Percentiles rank a stretch among this genome's conserved stretches.
Evolutionary conservation across 2,797 vertebrate species (phyloP).

Genomic region (Lacerta bilineata): DNA sequence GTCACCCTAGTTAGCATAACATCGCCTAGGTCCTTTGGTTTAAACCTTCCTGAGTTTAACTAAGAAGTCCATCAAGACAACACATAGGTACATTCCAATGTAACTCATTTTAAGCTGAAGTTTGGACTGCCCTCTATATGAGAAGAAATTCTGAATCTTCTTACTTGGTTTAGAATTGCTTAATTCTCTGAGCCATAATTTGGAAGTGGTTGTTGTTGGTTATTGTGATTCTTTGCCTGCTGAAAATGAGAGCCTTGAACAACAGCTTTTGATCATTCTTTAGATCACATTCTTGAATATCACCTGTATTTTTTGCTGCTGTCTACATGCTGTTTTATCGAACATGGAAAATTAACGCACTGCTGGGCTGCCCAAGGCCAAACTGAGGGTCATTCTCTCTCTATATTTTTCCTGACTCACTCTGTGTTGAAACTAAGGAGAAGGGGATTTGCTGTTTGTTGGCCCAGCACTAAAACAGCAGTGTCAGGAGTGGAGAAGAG

Average conservation of each 20-base stretch:
- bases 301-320: constrained; percentile 73
- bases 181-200: constrained; percentile 73
- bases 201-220: neutral
- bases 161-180: constrained; percentile 61
- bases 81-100: neutral
- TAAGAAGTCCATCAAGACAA: neutral
- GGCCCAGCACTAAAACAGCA: constrained; percentile 56
- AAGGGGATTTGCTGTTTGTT: constrained; percentile 60
- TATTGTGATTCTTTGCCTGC: constrained; percentile 68
- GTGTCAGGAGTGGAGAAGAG: constrained; percentile 52
- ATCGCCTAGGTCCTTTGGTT: neutral
- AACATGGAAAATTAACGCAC: constrained; percentile 68
- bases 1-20: neutral
- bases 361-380: constrained; percentile 68
- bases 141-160: constrained; percentile 27
- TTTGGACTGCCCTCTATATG: constrained; percentile 41
- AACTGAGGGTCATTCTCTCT: constrained; percentile 65
- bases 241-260: constrained; percentile 71
- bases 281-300: constrained; percentile 69
- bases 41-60: neutral
- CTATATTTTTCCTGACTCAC: constrained; percentile 53
- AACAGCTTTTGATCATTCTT: constrained; percentile 73
- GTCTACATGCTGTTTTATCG: constrained; percentile 67
- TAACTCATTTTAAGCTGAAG: constrained; percentile 38
- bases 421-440: constrained; percentile 48